Conservation (phyloP, 2,113 vertebrate species). For the Falcunculus frontatus region DNA sequence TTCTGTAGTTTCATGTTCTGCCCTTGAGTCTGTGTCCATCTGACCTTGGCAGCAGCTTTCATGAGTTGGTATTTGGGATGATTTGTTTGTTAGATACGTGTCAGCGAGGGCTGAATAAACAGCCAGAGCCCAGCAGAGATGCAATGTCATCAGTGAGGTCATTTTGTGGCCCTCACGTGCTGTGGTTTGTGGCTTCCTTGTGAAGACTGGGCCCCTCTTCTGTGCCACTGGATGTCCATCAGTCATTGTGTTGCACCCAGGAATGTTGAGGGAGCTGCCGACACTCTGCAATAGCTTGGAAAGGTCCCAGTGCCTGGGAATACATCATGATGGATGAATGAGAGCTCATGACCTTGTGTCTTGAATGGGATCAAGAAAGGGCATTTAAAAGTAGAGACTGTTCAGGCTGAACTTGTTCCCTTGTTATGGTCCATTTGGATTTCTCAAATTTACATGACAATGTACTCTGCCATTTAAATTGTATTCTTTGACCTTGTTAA, state of each 20-base stretch:
- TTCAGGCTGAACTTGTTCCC: too few species aligned
- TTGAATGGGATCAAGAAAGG: background rate
- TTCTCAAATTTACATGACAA: background rate
- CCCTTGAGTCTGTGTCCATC: accelerated
- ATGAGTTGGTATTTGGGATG: background rate
- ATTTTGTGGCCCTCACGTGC: background rate
- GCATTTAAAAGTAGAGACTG: accelerated
- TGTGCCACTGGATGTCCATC: background rate
- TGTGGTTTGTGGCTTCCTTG: background rate
- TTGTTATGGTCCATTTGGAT: accelerated
- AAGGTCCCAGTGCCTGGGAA: background rate
- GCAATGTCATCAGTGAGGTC: background rate
- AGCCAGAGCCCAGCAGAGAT: accelerated
- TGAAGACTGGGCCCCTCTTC: background rate
- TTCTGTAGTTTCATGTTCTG: background rate
- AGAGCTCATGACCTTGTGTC: background rate
- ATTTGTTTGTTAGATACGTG: background rate
- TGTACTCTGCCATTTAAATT: background rate
- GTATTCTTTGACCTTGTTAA: accelerated
- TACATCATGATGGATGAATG: background rate
- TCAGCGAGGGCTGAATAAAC: background rate
- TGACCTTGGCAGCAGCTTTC: background rate
- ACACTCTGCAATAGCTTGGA: background rate
- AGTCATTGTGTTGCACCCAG: background rate
- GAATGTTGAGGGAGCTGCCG: background rate